Base-by-base conservation (phyloP, 2,113 vertebrate genomes). In the Motacilla alba region DNA sequence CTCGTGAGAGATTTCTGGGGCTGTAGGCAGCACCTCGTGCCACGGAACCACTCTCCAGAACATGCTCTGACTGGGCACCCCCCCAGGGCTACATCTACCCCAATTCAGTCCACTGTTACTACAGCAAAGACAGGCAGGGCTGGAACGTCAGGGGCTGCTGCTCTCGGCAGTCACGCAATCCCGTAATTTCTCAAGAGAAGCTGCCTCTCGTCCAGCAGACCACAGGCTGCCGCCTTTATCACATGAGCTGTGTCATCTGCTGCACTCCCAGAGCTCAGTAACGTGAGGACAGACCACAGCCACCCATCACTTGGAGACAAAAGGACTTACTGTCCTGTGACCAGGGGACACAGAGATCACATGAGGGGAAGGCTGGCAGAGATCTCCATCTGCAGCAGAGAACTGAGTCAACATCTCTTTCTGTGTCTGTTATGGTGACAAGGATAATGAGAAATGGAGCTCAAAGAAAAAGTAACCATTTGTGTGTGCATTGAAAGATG, bases 41-140 rank as follows among this genome's bases (percentile, higher is more conserved):
- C 78, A n/a, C 0, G 0, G 68, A 44, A 83, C 35, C 26, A 35
- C 30, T 49, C n/a, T 13, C n/a, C 70, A 21, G 0, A 28, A n/a
- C 0, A 0, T 4, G 22, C 26, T 33, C 19, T 58, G 81, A 53
- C 75, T 39, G 62, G 37, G 47, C 82, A 68, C 7, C 6, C 28
- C 53, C 41, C 20, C 49, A 15, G 35, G 22, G 44, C 59, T 52
- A 41, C 73, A 84, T 19, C 35, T 22, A 72, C 33, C 72, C 53
- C 17, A 23, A 2, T 69, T 55, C 59, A 64, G 39, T 9, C 37
- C 44, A 31, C 30, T 9, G 3, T 21, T 35, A 24, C 3, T 33
- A 10, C 0, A 79, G 81, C 10, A 72, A 66, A 69, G 0, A 16
- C 23, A 35, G 37, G 16, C 59, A 59, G 52, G 22, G 43, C 64